Conservation (phyloP, 2,888 invertebrate genomes). For the Sthenelais limicola region DNA sequence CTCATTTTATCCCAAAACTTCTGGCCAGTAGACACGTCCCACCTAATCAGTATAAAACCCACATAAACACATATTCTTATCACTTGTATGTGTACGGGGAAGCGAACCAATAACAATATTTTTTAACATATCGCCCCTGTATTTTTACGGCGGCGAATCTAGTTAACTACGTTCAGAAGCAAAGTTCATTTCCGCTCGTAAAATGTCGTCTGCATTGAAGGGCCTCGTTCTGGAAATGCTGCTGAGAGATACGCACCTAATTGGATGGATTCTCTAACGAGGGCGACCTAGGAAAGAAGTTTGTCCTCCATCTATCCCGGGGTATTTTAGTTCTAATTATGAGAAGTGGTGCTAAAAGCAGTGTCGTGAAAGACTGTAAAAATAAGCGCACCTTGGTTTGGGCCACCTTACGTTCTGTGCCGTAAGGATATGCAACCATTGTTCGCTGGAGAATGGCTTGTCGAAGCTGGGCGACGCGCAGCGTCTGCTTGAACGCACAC, state of each 20-base stretch:
- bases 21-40: too few relatives aligned
- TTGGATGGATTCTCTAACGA: conserved; percentile 22
- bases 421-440: conserved; percentile 25
- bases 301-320: too few relatives aligned
- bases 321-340: too few relatives aligned
- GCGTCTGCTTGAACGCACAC: background rate
- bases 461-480: background rate
- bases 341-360: background rate
- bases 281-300: too few relatives aligned
- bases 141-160: too few relatives aligned
- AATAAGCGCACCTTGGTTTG: background rate
- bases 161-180: too few relatives aligned
- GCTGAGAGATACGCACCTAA: conserved; percentile 9
- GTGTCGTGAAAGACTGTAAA: background rate
- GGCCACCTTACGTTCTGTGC: background rate
- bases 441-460: conserved; percentile 13
- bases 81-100: too few relatives aligned
- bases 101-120: too few relatives aligned
- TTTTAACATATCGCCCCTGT: too few relatives aligned
- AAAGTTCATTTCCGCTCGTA: conserved; percentile 10
- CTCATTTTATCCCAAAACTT: too few relatives aligned
- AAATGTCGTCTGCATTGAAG: conserved; percentile 19
- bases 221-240: conserved; percentile 3
- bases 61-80: too few relatives aligned
- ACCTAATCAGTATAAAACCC: too few relatives aligned